Conservation (phyloP, 2,888 invertebrate species). For the Microplitis deprimator region DNA sequence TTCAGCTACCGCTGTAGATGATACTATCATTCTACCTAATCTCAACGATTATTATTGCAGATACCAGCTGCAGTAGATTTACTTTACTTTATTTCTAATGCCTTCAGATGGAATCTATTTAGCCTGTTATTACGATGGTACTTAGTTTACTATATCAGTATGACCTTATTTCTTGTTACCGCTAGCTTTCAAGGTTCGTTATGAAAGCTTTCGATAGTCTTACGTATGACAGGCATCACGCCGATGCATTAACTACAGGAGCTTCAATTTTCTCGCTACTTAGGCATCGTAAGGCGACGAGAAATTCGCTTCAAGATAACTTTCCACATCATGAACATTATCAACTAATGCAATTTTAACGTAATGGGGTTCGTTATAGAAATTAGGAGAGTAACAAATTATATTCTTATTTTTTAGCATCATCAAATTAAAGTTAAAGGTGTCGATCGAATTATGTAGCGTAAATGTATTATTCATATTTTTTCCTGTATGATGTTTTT, state of each 20-base stretch:
- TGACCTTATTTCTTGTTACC: conserved; percentile 29
- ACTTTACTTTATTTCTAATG: conserved; percentile 12
- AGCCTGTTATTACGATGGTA: conserved; percentile 17
- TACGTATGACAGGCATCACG: conserved; percentile 39
- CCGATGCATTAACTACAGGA: conserved; percentile 35
- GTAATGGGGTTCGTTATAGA: neutral
- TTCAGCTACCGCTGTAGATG: conserved; percentile 37
- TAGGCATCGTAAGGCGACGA: conserved; percentile 7
- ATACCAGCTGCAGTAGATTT: neutral
- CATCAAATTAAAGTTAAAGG: no score
- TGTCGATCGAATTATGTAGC: no score
- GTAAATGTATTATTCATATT: no score
- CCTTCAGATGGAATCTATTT: neutral
- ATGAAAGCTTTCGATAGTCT: conserved; percentile 35
- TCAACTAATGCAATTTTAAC: neutral
- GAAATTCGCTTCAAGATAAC: conserved; percentile 21
- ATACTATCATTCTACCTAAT: neutral
- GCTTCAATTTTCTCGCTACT: conserved; percentile 12
- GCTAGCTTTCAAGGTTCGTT: conserved; percentile 33
- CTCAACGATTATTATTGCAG: conserved; percentile 25
- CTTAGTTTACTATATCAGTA: conserved; percentile 12
- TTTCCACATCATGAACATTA: conserved; percentile 33
- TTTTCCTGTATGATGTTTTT: no score
- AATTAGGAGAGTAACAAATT: conserved; percentile 6
- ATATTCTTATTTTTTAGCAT: neutral